Percentiles rank a stretch among this genome's conserved stretches.
Conservation (phyloP, 2,113 vertebrate genomes). For the Menidia beryllina region DNA sequence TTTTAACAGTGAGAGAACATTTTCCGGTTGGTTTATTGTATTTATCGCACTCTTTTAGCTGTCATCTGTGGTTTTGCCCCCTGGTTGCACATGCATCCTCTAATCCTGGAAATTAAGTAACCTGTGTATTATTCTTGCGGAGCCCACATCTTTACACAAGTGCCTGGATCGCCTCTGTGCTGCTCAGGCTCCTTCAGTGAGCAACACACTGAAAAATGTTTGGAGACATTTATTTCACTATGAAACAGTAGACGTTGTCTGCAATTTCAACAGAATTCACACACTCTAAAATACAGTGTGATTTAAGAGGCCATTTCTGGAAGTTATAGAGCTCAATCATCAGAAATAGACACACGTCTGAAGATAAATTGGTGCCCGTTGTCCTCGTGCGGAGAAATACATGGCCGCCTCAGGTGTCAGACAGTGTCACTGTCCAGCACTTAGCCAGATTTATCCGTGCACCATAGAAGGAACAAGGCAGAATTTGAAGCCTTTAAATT, state of each 20-base stretch:
- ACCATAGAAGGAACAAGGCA: conserved; percentile 87
- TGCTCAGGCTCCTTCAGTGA: conserved; percentile 37
- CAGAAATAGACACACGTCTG: conserved; percentile 88
- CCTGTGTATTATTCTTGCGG: not conserved
- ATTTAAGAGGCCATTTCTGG: conserved; percentile 95
- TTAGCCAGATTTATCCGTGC: conserved; percentile 91
- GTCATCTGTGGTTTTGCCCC: not conserved
- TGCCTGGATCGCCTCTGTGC: conserved; percentile 17
- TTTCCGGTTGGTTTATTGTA: too few species aligned
- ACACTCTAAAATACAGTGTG: conserved; percentile 93
- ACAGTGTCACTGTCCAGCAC: conserved; percentile 87
- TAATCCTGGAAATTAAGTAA: not conserved
- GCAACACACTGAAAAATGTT: conserved; percentile 57
- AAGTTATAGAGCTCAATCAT: conserved; percentile 95
- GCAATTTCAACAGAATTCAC: conserved; percentile 89
- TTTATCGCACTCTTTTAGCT: not conserved
- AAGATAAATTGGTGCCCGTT: conserved; percentile 87
- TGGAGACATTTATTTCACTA: conserved; percentile 89
- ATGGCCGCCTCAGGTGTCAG: conserved; percentile 85
- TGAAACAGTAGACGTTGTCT: conserved; percentile 88
- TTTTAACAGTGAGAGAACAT: too few species aligned
- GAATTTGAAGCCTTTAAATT: conserved; percentile 87
- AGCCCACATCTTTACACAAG: conserved; percentile 17
- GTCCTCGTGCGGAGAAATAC: conserved; percentile 85
- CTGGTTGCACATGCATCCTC: not conserved